Base-by-base conservation (phyloP, 2,888 invertebrate species). In the Timema podura region DNA sequence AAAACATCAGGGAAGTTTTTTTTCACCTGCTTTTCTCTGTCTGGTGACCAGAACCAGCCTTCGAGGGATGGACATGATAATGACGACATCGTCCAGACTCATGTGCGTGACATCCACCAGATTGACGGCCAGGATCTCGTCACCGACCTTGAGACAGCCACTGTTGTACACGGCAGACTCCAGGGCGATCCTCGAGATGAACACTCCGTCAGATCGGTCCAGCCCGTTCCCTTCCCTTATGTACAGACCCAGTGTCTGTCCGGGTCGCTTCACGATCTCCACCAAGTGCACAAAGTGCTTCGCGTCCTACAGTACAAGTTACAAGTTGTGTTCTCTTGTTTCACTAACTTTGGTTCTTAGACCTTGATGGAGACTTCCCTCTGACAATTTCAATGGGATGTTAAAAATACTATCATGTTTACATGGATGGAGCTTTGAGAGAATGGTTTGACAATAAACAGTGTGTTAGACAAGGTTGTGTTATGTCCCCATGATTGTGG, bases 191-290 rank as follows among this genome's bases (percentile, higher is more conserved):
- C 93, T 85, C 9, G 98, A 98, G 82, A 99, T 98, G 85, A 99
- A 99, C 73, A 99, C 98, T 64, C 99, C 99, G 78, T 97, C 96
- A 65, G 90, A 89, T 73, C 96, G 88, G 78, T 96, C 95, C 69
- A 93, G 89, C n/a, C 98, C 98, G 79, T 99, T 98, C n/a, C 98
- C 98, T 87, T 99, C 98, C 57, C 98, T 88, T 79, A 99, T 98
- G 82, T 99, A 99, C 72, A 99, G 87, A 61, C 99, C 99, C 74
- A 99, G 85, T 46, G 98, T 98, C 83, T 99, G 98, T 13, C 98
- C 99, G 0, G 99, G 99, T 77, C 98, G 88, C 83, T 99, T 99
- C 75, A 99, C 96, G 79, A 99, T 98, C 84, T 99, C 99, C 76
- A 99, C 97, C 79, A 97, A 89, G 81, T 93, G 89, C 73, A 95